Base-by-base conservation (phyloP, 2,888 invertebrate species). In the Tiliacea citrago region DNA sequence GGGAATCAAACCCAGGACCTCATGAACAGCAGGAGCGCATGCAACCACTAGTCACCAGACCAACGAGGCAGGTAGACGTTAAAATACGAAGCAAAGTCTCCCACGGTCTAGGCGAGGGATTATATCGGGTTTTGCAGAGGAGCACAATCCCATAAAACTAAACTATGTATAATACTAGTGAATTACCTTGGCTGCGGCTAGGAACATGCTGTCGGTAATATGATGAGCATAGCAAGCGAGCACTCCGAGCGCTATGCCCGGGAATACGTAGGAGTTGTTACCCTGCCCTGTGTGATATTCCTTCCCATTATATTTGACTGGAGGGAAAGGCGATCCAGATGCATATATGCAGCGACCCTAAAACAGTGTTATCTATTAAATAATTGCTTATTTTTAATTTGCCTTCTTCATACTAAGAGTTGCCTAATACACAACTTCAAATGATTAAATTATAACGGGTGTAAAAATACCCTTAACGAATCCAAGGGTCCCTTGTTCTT, bases 201-300 rank as follows among this genome's bases (percentile, higher is more conserved):
- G 97, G 97, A 99, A 99, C 94, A 99, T 97, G 80, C 98, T 98
- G 90, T 99, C 99, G 6, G 98, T 98, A 90, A 99, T 98, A 90
- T 99, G 99, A 92, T 99, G 98, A 13, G 99, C 98, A 71, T 98
- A 98, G 57, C 99, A 98, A 39, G 98, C 97, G 83, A 99, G 98
- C 10, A 99, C 98, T 18, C 99, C 99, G 24, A 99, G 97, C 10
- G 99, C 99, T 75, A 99, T 97, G 7, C 99, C 99, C 0, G 99
- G 99, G 97, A 99, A 99, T 91, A 99, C 99, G 94, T 99, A 99
- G 0, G 99, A 98, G 94, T 99, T 99, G 95, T 99, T 99, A 75
- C 99, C 99, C 94, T 99, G 99, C 0, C 99, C 99, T 0, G 99
- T 98, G 81, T 97, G 97, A 94, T 97, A 99, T 5, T 97, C 97